phyloP scores from a whole-genome alignment of 1,140 invertebrate species.

The Zaprionus davidi region DNA sequence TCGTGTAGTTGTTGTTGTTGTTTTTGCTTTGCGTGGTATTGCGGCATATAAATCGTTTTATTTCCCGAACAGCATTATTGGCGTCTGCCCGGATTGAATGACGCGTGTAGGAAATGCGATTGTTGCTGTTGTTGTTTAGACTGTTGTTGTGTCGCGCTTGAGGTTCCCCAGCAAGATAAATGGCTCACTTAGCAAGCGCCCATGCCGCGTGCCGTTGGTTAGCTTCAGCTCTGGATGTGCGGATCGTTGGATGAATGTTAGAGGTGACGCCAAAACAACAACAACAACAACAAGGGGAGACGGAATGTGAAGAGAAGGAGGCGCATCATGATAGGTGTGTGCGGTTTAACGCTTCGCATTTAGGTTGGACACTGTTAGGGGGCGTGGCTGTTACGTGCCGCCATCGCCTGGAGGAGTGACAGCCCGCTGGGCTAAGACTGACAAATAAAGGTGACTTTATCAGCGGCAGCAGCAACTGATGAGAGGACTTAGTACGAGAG shows the following conservation, averaged over 20 bases:
- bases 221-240: background rate
- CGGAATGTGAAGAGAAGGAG: constrained; percentile 25
- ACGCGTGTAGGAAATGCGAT: constrained; percentile 74
- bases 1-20: constrained; percentile 39
- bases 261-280: constrained; percentile 54
- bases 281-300: background rate
- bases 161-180: constrained; percentile 83
- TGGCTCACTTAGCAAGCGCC: constrained; percentile 79
- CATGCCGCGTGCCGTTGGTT: background rate
- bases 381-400: constrained; percentile 60
- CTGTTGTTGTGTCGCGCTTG: constrained; percentile 74
- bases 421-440: constrained; percentile 67
- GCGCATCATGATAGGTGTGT: constrained; percentile 72
- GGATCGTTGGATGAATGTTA: constrained; percentile 11
- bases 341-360: constrained; percentile 74
- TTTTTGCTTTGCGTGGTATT: constrained; percentile 57
- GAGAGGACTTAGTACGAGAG: constrained; percentile 51
- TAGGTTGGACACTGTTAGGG: constrained; percentile 36
- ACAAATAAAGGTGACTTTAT: constrained; percentile 82
- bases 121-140: constrained; percentile 43
- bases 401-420: constrained; percentile 40
- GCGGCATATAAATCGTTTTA: constrained; percentile 83
- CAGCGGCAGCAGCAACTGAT: constrained; percentile 53
- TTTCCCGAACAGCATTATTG: constrained; percentile 72
- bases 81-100: constrained; percentile 75